Percentiles rank a stretch among this genome's conserved stretches.
These are phyloP conservation scores for Neocrepidodera transversa DNA, from an alignment of 2,888 invertebrate genomes.

Conservation along the genomic window DNA sequence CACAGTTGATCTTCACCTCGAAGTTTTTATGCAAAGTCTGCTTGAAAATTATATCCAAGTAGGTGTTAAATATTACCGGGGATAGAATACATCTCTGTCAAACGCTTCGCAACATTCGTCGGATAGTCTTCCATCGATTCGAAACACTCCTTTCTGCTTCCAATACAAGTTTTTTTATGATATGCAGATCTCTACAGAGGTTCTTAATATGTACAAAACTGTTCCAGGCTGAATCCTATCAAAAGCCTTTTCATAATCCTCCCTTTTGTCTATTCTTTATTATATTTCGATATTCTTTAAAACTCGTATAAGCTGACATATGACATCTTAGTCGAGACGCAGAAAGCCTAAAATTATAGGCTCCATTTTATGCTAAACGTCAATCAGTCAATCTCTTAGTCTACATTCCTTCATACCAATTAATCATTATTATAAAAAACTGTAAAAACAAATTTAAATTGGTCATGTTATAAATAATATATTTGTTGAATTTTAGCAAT, in stretches of 20 bases:
- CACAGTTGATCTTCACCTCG: neutral
- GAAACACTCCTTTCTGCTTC: constrained; percentile 4
- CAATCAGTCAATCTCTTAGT: too few species aligned
- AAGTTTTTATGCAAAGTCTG: neutral
- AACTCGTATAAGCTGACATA: too few species aligned
- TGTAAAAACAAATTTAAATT: too few species aligned
- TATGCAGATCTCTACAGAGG: neutral
- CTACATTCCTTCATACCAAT: too few species aligned
- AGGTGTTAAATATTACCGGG: constrained; percentile 1
- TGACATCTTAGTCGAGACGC: too few species aligned
- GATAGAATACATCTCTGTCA: constrained; percentile 1
- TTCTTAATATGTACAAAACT: neutral
- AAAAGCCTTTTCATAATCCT: too few species aligned
- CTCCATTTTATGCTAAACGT: too few species aligned
- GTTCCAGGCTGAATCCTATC: neutral
- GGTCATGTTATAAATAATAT: too few species aligned
- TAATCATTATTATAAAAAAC: too few species aligned
- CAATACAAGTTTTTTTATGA: constrained; percentile 7
- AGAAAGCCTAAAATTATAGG: too few species aligned
- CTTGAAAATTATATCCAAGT: neutral
- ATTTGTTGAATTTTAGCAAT: constrained; percentile 74
- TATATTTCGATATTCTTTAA: too few species aligned
- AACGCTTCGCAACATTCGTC: constrained; percentile 2
- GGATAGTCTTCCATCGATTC: constrained; percentile 20
- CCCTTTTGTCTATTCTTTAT: too few species aligned